These are phyloP conservation scores for Eupeodes latifasciatus DNA, from an alignment of 2,888 invertebrate genomes.

Conservation along the genomic window DNA sequence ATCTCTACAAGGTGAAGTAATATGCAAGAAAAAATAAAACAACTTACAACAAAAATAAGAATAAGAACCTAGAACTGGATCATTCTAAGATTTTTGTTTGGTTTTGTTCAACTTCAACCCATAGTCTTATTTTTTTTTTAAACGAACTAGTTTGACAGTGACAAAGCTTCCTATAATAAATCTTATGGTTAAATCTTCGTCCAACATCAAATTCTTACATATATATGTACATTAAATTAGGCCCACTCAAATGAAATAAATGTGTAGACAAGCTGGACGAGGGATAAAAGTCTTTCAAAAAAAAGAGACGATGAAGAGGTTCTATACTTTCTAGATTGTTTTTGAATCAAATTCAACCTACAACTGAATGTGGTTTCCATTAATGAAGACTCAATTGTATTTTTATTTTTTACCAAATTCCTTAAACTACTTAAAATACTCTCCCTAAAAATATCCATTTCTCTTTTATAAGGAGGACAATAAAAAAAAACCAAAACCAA, in stretches of 20 bases:
- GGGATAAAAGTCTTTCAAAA: neutral
- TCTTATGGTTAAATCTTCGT: slow-evolving; percentile 4
- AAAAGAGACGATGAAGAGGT: neutral
- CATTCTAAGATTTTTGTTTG: neutral
- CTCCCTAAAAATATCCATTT: neutral
- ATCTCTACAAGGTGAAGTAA: slow-evolving; percentile 9
- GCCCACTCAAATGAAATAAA: slow-evolving; percentile 15
- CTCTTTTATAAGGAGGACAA: too few relatives aligned
- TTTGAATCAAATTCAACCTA: neutral
- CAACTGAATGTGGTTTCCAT: neutral
- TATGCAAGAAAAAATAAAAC: neutral
- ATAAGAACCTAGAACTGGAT: slow-evolving; percentile 11
- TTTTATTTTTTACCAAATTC: neutral
- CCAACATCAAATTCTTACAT: neutral
- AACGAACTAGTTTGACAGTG: slow-evolving; percentile 12
- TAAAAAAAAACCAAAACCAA: neutral
- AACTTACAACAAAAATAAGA: slow-evolving; percentile 18
- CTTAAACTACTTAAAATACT: neutral
- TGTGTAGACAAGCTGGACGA: neutral
- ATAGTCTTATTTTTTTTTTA: slow-evolving; percentile 18
- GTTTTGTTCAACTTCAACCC: slow-evolving; percentile 1
- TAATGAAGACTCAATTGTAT: neutral
- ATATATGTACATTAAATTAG: neutral
- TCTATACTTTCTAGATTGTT: neutral
- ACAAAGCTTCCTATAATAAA: slow-evolving; percentile 25